Percentiles rank a stretch among this genome's conserved stretches.
Conservation (phyloP, 53 echinoderm and acorn worm genomes). For the Paracentrotus lividus region DNA sequence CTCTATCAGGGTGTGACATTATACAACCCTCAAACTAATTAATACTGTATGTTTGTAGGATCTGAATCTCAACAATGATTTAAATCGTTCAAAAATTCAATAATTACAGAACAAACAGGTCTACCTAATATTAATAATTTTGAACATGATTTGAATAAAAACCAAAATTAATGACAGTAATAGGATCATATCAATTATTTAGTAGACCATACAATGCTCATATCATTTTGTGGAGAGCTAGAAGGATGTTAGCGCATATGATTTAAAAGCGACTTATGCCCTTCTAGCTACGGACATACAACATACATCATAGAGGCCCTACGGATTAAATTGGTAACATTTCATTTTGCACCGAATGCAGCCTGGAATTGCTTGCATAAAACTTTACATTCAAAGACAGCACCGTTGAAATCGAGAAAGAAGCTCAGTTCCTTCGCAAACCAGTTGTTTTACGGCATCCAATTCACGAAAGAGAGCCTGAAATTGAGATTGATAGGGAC, state of each 20-base stretch:
- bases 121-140: too few relatives aligned
- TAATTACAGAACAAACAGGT: not conserved
- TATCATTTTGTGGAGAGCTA: too few relatives aligned
- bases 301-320: too few relatives aligned
- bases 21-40: not conserved
- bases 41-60: not conserved
- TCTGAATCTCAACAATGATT: not conserved
- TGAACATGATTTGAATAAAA: too few relatives aligned
- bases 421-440: conserved; percentile 8
- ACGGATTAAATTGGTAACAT: too few relatives aligned
- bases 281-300: too few relatives aligned
- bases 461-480: not conserved
- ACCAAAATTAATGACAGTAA: too few relatives aligned
- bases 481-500: conserved; percentile 50
- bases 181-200: too few relatives aligned
- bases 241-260: too few relatives aligned
- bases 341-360: not conserved
- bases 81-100: not conserved
- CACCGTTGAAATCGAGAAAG: not conserved
- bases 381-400: not conserved
- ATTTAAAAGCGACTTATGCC: too few relatives aligned
- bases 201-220: too few relatives aligned
- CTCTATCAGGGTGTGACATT: conserved; percentile 7
- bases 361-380: not conserved
- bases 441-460: conserved; percentile 28